These are phyloP conservation scores for Pantelozetes paolii DNA, from an alignment of 2,888 invertebrate species.

Conservation along the genomic window DNA sequence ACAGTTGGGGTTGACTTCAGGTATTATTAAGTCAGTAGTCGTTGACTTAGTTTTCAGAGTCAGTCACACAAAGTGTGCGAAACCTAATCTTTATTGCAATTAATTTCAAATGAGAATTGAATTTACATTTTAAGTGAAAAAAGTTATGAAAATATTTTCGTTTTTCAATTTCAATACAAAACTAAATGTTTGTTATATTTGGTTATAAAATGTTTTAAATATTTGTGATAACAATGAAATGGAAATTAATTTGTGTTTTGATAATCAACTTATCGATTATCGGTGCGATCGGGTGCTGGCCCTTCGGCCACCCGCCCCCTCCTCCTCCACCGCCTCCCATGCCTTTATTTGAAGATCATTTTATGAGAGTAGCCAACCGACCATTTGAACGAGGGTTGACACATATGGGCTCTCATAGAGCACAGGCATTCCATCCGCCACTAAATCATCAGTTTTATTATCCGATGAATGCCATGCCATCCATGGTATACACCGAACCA, in stretches of 20 bases:
- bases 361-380: neutral
- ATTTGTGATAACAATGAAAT: constrained; percentile 5
- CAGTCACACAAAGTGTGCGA: neutral
- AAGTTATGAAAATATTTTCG: neutral
- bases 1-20: constrained; percentile 7
- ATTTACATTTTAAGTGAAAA: neutral
- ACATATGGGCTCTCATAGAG: neutral
- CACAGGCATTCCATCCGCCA: neutral
- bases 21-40: constrained; percentile 2
- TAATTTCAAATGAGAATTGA: neutral
- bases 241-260: constrained; percentile 21
- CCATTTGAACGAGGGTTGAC: neutral
- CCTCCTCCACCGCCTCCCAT: neutral
- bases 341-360: constrained; percentile 12
- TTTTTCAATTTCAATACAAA: neutral
- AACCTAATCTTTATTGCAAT: neutral
- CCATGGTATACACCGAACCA: neutral
- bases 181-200: neutral
- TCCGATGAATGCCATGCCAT: neutral
- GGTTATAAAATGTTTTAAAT: neutral
- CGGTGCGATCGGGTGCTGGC: constrained; percentile 1
- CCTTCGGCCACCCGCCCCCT: neutral
- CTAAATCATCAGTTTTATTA: neutral
- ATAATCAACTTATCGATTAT: neutral
- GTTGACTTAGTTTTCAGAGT: neutral